These are phyloP conservation scores for Meghimatium bilineatum DNA, from an alignment of 2,888 invertebrate species.

Conservation along the genomic window DNA sequence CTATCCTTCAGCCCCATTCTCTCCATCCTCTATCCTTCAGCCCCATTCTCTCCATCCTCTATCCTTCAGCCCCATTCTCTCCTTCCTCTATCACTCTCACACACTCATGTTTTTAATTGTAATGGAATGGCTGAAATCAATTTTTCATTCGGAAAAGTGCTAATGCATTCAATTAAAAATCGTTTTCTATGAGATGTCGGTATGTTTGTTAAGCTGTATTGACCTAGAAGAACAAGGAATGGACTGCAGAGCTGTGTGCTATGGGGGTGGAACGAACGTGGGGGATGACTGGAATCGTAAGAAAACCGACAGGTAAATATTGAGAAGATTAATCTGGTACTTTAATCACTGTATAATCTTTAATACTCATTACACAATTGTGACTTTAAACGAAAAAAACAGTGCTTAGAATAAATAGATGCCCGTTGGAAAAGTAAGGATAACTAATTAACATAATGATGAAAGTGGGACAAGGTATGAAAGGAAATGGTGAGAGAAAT, in stretches of 20 bases:
- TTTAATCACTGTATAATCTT: conserved; percentile 5
- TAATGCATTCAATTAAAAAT: conserved; percentile 30
- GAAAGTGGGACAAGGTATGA: too few species aligned
- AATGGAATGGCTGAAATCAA: conserved; percentile 17
- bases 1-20: not conserved
- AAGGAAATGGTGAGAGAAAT: too few species aligned
- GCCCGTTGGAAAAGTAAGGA: too few species aligned
- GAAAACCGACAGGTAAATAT: not conserved
- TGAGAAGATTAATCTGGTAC: not conserved
- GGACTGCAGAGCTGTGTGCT: not conserved
- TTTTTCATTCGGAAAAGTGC: not conserved
- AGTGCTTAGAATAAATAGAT: too few species aligned
- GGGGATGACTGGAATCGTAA: not conserved
- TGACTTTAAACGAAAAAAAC: not conserved
- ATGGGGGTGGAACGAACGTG: not conserved
- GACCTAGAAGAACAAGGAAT: not conserved
- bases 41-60: not conserved
- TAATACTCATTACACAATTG: not conserved
- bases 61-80: not conserved
- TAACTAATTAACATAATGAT: too few species aligned
- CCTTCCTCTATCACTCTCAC: not conserved
- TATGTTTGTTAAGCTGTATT: conserved; percentile 26
- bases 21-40: not conserved
- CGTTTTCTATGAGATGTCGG: conserved; percentile 4
- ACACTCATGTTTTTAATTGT: not conserved